Base-by-base conservation (phyloP, 2,113 vertebrate species). In the Leptocoma aspasia region DNA sequence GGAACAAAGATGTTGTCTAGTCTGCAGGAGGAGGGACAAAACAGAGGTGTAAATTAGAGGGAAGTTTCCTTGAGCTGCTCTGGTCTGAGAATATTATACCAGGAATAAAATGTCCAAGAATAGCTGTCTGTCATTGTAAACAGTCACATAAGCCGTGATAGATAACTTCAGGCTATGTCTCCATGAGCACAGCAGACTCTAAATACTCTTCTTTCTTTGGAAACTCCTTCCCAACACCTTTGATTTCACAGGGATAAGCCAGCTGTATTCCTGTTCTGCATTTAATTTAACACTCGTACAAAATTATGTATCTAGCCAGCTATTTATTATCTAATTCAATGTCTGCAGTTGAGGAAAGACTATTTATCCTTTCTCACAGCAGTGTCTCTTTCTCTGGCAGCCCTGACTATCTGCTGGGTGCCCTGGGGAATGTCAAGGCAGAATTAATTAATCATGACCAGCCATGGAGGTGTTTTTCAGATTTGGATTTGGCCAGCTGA, bases 401-500 rank as follows among this genome's bases (percentile, higher is more conserved):
- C 47, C 90, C 79, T 86, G 72, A 88, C 64, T 93, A 92, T 92
- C 95, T 96, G 85, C 27, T 86, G 49, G 85, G 44, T 94, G 88
- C 92, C 88, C 82, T 86, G 79, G 90, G 94, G 90, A 95, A 96
- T 53, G 53, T 88, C 12, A 10, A 86, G 87, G 77, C 76, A 96
- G 86, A 95, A 97, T 97, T 97, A 95, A 96, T 97, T 94, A 96
- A 86, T 95, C 88, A 81, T 86, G 90, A 83, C 88, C 90, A 83
- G 60, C 26, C 72, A 91, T 68, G 79, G 92, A 97, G 94, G 88
- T 93, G 88, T 83, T 96, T 94, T 94, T 77, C 60, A 75, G 64
- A 86, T 90, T 86, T 93, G 87, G 76, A 70, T 77, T 94, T 93
- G 85, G 92, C 85, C 71, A 91, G 68, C 90, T 90, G 90, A 83